phyloP scores from a whole-genome alignment of 2,888 invertebrate species.

The Ecliptopera silaceata region DNA sequence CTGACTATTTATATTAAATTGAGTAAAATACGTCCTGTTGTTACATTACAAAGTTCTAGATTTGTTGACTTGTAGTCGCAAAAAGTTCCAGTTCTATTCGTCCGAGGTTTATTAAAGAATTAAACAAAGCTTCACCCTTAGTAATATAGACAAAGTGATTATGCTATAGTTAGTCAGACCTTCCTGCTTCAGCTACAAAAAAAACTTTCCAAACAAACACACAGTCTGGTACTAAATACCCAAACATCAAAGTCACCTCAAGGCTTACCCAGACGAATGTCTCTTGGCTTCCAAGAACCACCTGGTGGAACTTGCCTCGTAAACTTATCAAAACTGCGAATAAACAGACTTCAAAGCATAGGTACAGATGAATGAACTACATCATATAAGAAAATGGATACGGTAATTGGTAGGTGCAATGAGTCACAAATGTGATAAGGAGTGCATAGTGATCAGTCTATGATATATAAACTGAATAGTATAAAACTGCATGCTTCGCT shows the following conservation, averaged over 20 bases:
- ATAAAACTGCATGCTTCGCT: too few species aligned
- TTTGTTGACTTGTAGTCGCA: too few species aligned
- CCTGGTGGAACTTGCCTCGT: conserved; percentile 24
- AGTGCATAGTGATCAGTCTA: background rate
- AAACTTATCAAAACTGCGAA: conserved; percentile 25
- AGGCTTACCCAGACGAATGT: conserved; percentile 15
- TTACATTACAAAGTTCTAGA: too few species aligned
- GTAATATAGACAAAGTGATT: too few species aligned
- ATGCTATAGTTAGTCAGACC: too few species aligned
- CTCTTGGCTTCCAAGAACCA: conserved; percentile 22
- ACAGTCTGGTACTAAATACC: conserved; percentile 4
- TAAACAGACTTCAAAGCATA: conserved; percentile 26
- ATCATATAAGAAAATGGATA: background rate
- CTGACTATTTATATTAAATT: too few species aligned
- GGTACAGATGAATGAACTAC: conserved; percentile 4
- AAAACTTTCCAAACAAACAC: background rate
- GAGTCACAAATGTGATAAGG: background rate
- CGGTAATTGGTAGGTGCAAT: background rate
- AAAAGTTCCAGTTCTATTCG: too few species aligned
- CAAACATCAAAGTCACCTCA: conserved; percentile 25
- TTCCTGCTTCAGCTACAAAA: background rate
- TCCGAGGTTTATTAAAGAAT: too few species aligned
- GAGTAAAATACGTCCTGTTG: too few species aligned
- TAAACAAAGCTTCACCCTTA: too few species aligned
- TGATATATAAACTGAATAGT: too few species aligned